Evolutionary conservation across 1,140 invertebrate species (phyloP), one percentile per base, ranked within the genome.

Genomic region (Manduca sexta): DNA sequence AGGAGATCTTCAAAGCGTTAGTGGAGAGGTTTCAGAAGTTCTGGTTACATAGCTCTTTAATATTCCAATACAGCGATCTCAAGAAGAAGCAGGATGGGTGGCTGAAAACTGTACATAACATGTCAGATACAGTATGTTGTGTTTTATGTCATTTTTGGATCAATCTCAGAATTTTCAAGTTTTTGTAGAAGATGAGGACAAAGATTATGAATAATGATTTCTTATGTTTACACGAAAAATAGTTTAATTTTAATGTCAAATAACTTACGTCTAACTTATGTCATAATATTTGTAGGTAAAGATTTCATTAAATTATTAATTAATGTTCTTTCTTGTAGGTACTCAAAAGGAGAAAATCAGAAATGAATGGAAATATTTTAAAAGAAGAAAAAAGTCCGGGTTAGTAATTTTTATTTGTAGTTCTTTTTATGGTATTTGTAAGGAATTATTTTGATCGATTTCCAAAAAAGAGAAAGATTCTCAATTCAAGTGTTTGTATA

Each of bases 1-100:
- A 81, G 34, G 39, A 67, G 41, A 71, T 81, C 35, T 65, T 78
- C 21, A 72, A 73, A 17, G 56, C 69, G 0, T 40, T 77, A 5
- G 74, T 75, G 44, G 73, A 78, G 16, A 60, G 78, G 13, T 74
- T 82, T 56, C 73, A 73, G 55, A 74, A 72, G 52, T 67, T 80
- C 44, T 79, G 70, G 69, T 58, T 69, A 2, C 72, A 79, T 43
- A 73, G 52, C 37, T 48, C 64, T 4, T 56, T 57, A 4, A 55
- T 70, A 15, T 82, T 72, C 46, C 61, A 50, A 13, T 74, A 64
- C 49, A 61, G 57, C 18, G 39, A 45, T 0, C 41, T 74, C 0
- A 73, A 68, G 48, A 73, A 59, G 44, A 72, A 64, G 30, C 74
- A 82, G 31, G 75, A 82, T 30, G 44, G 43, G 6, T 68, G 53